phyloP scores from a whole-genome alignment of 2,113 vertebrate genomes.

The Phocoena phocoena region DNA sequence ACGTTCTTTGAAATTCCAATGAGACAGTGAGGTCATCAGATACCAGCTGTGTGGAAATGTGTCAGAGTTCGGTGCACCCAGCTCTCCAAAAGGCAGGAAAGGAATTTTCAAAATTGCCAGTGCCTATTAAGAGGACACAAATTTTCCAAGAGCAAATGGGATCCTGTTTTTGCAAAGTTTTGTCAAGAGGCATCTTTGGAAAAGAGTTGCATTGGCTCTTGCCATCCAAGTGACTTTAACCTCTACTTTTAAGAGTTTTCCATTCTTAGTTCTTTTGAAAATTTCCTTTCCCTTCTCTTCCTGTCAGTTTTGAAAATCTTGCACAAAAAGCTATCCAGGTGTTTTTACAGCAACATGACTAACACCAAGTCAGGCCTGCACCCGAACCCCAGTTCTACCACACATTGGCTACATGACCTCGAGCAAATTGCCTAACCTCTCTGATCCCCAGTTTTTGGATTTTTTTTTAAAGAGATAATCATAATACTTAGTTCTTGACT shows the following conservation, averaged over 20 bases:
- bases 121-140: background rate
- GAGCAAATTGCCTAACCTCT: background rate
- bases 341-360: background rate
- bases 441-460: background rate
- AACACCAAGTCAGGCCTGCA: background rate
- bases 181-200: conserved; percentile 13
- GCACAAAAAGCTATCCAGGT: background rate
- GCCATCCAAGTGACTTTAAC: background rate
- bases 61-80: background rate
- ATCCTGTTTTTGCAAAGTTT: conserved; percentile 4
- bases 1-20: conserved; percentile 2
- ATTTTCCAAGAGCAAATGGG: conserved; percentile 39
- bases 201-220: conserved; percentile 5
- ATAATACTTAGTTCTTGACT: background rate
- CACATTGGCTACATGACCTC: background rate
- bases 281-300: background rate
- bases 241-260: background rate
- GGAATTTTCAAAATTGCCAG: conserved; percentile 21
- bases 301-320: background rate
- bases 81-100: background rate
- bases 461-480: background rate
- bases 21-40: conserved; percentile 21
- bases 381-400: background rate
- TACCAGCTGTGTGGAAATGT: background rate
- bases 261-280: background rate